Evolutionary conservation across 2,113 vertebrate genomes (phyloP), one percentile per base, ranked within the genome.

Genomic region (Leptodactylus fuscus): DNA sequence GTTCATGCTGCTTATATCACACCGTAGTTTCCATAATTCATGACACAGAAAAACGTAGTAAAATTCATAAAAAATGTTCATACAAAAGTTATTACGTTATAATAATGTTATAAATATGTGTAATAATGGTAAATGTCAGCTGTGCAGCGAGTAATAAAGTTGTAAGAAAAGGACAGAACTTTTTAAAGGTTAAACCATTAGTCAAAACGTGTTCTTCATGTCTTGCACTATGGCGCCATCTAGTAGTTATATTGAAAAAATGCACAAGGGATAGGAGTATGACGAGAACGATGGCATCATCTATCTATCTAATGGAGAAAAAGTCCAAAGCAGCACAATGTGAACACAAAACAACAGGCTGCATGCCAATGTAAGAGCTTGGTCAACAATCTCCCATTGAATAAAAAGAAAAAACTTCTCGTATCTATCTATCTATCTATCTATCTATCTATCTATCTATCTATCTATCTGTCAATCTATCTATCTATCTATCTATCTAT

Each of bases 141-240:
- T 10, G n/a, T 60, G 24, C 58, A 27, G 58, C n/a, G 24, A 27
- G 10, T 55, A 55, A n/a, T n/a, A 55, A 55, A 60, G n/a, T 27
- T 24, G 27, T 12, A 1, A 67, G 8, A 2, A 67, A 5, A 67
- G 34, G 0, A 32, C 15, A 34, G 24, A 24, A 1, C n/a, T 24
- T 10, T 29, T 67, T 6, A 34, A n/a, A n/a, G 5, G 62, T 15
- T 18, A 18, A 34, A 32, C 16, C 29, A 5, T 62, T 62, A 27
- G 12, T 62, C 11, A 15, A 29, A 29, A 62, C 27, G 11, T 67
- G 16, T 6, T 5, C n/a, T 75, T n/a, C 22, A 75, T 83, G n/a
- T 29, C 22, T 75, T 60, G 34, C 36, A 24, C 51, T 38, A 46
- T 60, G 46, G 81, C 69, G 81, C 81, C 81, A 74, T 83, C 81